Base-by-base conservation (phyloP, 2,113 vertebrate species). In the Sceloporus undulatus region DNA sequence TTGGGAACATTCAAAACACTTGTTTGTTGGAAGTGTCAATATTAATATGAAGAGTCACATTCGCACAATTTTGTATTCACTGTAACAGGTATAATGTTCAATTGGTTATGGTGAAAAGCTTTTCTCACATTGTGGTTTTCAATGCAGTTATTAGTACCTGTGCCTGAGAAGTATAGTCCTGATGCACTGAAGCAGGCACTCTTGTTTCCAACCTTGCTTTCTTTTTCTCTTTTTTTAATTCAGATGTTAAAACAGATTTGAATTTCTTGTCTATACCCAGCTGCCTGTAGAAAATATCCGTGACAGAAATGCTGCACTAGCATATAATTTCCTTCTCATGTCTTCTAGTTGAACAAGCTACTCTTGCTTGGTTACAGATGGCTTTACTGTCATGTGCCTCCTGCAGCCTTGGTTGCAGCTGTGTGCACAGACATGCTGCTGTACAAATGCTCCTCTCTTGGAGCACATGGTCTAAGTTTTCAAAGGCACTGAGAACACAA, bases 341-440 rank as follows among this genome's bases (percentile, higher is more conserved):
- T 82, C 42, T 83, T 66, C 38, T 86, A 71, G 78, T 82, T 73
- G 79, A 86, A 86, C 74, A 86, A 84, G 56, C 73, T 76, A 70
- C 42, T 78, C 88, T 89, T 89, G 79, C 71, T 82, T 27, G n/a
- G 79, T 82, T 89, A 77, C 88, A 89, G 84, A 81, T 90, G 88
- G 88, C 79, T 86, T 78, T 71, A 62, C 79, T 86, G 88, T 80
- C 79, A 73, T 83, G 79, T 38, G 56, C 66, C 27, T 71, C 80
- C 73, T 90, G 88, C 65, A 86, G 88, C 65, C 85, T 82, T 78
- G 38, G 10, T 59, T 84, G 66, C 87, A 89, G 65, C 82, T 89
- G 66, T 79, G 54, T 62, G 82, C 52, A 29, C 76, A 83, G 59
- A 79, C 87, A 82, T 79, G 54, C 82, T 74, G 65, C 87, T 85